Base-by-base conservation (phyloP, 1,140 invertebrate species). In the Bombus turneri region DNA sequence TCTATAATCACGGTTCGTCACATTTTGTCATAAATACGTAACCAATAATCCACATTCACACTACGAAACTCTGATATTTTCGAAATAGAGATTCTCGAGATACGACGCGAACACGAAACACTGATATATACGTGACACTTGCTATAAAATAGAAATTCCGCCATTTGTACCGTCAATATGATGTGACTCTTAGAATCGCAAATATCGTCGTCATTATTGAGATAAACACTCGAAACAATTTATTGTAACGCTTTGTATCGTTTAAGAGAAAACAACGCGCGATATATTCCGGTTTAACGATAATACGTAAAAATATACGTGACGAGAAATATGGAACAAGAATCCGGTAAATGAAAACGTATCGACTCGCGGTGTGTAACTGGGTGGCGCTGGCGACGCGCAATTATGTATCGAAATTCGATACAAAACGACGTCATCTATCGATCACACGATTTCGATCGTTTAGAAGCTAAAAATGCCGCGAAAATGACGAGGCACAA, bases 1-100 rank as follows among this genome's bases (percentile, higher is more conserved):
- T 37, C 28, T 47, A 9, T 43, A 74, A 85, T 81, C 84, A 37
- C 22, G 22, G 28, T 34, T 78, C 12, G 22, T 41, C 47, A 68
- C n/a, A 66, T 73, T 81, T 57, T 28, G 9, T 68, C 75, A n/a
- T 69, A 69, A 72, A 53, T 75, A 34, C 28, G 47, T 66, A 15
- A 77, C 37, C 5, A 43, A 25, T 13, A 47, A 47, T 37, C 22
- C 25, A 34, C 18, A 66, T 73, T 43, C 6, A 18, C 13, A 1
- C 2, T 25, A 37, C 15, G 41, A 82, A 41, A 41, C n/a, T 25
- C 31, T 10, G 31, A 31, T 31, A 53, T 53, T 53, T 57, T 22
- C 47, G 47, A 53, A 53, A 53, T 53, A 22, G 12, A 62, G 37
- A 31, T 74, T 9, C 9, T 31, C 72, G 18, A 25, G 5, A 28